Base-by-base conservation (phyloP, 2,888 invertebrate genomes). In the Athetis lepigone region DNA sequence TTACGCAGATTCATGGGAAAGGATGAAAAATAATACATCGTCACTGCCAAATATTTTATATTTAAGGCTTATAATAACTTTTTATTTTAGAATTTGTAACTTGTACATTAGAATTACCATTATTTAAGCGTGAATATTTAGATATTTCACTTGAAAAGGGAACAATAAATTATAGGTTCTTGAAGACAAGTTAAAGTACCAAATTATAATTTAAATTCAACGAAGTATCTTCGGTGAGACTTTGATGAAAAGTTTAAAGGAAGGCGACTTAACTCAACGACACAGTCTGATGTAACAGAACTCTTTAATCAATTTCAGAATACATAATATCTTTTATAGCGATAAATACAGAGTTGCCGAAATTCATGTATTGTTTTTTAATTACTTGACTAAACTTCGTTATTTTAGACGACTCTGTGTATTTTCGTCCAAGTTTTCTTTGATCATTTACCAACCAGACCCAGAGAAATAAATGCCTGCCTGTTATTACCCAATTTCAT, bases 171-270 rank as follows among this genome's bases (percentile, higher is more conserved):
- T 54, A 51, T 40, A 36, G 7, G 21, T 19, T 27, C 16, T 19
- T 13, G 13, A 36, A 25, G 47, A 65, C n/a, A 16, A 46, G 13
- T 39, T 33, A 18, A 49, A 42, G n/a, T 13, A 33, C 16, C 16
- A 40, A 69, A 56, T 65, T 65, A 56, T 45, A 39, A 56, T 57
- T 66, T 19, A 56, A 56, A 69, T 57, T 56, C 1, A 52, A 29
- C 33, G 5, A 67, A 70, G 36, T 74, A 33, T 33, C 39, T 33
- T 50, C 66, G 33, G 43, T 39, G 16, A n/a, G 19, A 43, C 19
- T 66, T 47, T 23, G 13, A 23, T 25, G 21, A 47, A 46, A 68
- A 46, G 36, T 57, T 67, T 57, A 19, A n/a, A 43, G 27, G 9
- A 16, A 40, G 29, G 16, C 8, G 21, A 42, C n/a, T 47, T 27